Conservation (phyloP, 2,797 vertebrate species). For the Tapera naevia region DNA sequence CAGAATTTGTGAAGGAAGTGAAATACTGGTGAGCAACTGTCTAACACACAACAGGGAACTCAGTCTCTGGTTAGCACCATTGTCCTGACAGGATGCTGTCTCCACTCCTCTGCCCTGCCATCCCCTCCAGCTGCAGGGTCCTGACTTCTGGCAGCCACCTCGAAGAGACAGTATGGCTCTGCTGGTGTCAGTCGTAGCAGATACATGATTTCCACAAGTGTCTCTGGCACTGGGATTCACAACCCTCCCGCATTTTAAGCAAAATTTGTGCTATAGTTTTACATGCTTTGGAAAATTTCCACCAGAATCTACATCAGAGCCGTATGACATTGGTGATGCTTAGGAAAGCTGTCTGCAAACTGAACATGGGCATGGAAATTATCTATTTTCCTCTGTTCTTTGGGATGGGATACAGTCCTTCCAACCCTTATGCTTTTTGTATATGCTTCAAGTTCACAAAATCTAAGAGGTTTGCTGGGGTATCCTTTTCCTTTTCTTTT, state of each 20-base stretch:
- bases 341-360: not conserved
- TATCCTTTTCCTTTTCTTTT: not conserved
- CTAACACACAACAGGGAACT: not conserved
- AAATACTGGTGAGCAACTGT: not conserved
- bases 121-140: not conserved
- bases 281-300: not conserved
- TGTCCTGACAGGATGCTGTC: rapidly evolving
- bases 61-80: rapidly evolving
- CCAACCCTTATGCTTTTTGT: not conserved
- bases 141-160: not conserved
- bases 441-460: not conserved
- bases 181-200: not conserved
- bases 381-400: not conserved
- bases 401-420: not conserved
- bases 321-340: not conserved
- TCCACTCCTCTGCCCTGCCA: not conserved
- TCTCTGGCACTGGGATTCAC: not conserved
- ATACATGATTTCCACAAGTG: not conserved
- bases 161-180: not conserved
- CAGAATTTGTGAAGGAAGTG: not conserved
- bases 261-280: not conserved
- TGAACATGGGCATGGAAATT: not conserved
- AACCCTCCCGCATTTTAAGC: not conserved
- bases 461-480: rapidly evolving
- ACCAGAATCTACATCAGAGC: not conserved